Percentiles rank a stretch among this genome's conserved stretches.
Evolutionary conservation across 2,888 invertebrate species (phyloP).

Genomic region (Eristalis arbustorum): DNA sequence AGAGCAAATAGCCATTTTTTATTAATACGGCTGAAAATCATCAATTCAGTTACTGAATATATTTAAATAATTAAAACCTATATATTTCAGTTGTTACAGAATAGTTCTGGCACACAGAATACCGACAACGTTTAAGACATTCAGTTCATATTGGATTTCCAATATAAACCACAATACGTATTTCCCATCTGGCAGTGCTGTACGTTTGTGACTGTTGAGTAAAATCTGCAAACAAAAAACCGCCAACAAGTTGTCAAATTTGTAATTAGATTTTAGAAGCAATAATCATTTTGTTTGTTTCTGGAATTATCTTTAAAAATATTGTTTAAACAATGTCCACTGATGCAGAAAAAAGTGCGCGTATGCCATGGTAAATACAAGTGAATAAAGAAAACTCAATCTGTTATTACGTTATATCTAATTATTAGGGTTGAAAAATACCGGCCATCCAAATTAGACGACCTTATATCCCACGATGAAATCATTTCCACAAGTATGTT

Average conservation of each 20-base stretch:
- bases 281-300: not conserved
- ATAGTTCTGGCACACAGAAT: no score
- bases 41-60: no score
- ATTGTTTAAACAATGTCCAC: slow-evolving; percentile 28
- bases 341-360: slow-evolving; percentile 70
- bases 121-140: not conserved
- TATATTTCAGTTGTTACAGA: no score
- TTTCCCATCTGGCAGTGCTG: slow-evolving; percentile 14
- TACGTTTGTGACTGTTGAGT: not conserved
- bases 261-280: not conserved
- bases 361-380: slow-evolving; percentile 74
- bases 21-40: no score
- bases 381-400: not conserved
- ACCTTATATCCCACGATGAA: slow-evolving; percentile 98
- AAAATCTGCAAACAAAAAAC: not conserved
- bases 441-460: slow-evolving; percentile 93
- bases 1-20: no score
- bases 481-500: slow-evolving; percentile 96
- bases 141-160: not conserved
- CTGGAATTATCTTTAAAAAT: not conserved
- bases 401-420: not conserved
- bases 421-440: slow-evolving; percentile 98
- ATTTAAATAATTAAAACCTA: no score
- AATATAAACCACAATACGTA: not conserved
- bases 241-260: slow-evolving; percentile 34